Evolutionary conservation across 2,797 vertebrate species (phyloP).

Genomic region (Ctenochaetus hawaiiensis): DNA sequence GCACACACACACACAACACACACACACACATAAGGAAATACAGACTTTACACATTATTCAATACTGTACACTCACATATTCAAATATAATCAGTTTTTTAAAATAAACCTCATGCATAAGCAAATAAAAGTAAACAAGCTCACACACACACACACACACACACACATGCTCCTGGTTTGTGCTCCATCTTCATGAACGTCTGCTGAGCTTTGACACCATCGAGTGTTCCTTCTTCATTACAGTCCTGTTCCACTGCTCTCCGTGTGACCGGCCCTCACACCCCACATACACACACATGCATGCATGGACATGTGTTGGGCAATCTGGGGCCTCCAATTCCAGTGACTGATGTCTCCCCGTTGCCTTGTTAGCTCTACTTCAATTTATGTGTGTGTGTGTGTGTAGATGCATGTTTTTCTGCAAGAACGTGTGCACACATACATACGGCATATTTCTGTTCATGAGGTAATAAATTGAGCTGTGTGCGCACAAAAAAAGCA

Average conservation of each 20-base stretch:
- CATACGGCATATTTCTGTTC: neutral
- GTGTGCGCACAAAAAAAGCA: neutral
- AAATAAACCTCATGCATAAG: slow-evolving; percentile 25
- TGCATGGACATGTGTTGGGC: slow-evolving; percentile 15
- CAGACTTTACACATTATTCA: slow-evolving; percentile 35
- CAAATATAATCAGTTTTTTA: slow-evolving; percentile 45
- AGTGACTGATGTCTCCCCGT: slow-evolving; percentile 50
- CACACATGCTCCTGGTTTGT: neutral
- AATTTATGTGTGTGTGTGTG: slow-evolving; percentile 8
- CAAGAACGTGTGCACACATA: neutral
- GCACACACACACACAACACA: slow-evolving; percentile 15
- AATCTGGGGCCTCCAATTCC: slow-evolving; percentile 30
- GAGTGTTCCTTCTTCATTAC: slow-evolving; percentile 33
- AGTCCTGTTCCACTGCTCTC: neutral
- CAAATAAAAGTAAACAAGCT: slow-evolving; percentile 39
- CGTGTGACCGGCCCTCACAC: neutral
- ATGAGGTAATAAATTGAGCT: slow-evolving; percentile 9
- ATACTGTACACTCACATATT: slow-evolving; percentile 31
- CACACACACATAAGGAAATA: neutral
- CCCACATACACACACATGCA: slow-evolving; percentile 25
- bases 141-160: slow-evolving; percentile 9
- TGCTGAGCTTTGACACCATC: slow-evolving; percentile 14
- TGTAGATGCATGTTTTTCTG: neutral
- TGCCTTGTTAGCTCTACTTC: slow-evolving; percentile 49
- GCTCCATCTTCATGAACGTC: slow-evolving; percentile 1